Conservation (phyloP, 2,888 invertebrate genomes). For the Dorcus hopei region DNA sequence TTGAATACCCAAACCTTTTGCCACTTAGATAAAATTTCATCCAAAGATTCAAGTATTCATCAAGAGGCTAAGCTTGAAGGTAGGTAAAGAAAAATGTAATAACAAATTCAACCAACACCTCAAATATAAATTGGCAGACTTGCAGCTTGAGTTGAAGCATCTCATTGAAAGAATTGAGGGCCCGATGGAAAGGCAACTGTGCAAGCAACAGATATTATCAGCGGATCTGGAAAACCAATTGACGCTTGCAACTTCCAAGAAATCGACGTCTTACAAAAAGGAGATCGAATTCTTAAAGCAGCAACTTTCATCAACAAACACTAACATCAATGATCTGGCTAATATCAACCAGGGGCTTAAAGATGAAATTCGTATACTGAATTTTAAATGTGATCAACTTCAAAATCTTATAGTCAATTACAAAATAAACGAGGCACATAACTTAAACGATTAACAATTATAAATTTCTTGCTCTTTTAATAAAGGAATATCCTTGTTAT, state of each 20-base stretch:
- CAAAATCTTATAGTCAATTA: conserved; percentile 45
- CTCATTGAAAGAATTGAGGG: conserved; percentile 43
- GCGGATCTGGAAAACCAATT: conserved; percentile 38
- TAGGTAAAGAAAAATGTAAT: conserved; percentile 28
- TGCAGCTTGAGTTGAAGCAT: conserved; percentile 42
- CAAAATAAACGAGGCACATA: conserved; percentile 44
- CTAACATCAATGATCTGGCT: conserved; percentile 36
- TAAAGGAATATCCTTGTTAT: background rate
- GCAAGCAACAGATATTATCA: conserved; percentile 32
- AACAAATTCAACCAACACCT: conserved; percentile 36
- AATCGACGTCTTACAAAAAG: conserved; percentile 21
- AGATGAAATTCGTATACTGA: conserved; percentile 33
- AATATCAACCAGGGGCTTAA: conserved; percentile 36
- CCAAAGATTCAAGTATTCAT: conserved; percentile 1
- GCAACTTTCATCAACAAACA: conserved; percentile 36
- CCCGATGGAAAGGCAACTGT: conserved; percentile 32
- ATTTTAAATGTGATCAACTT: conserved; percentile 37
- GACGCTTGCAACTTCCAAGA: conserved; percentile 25
- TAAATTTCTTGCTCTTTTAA: conserved; percentile 18
- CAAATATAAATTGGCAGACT: conserved; percentile 40
- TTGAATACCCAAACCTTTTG: no score
- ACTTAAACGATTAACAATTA: conserved; percentile 23
- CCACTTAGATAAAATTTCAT: no score
- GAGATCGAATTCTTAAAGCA: conserved; percentile 38
- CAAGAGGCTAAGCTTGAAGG: conserved; percentile 31